A percentile compares a stretch with the other conserved stretches of the same genome.
phyloP scores from a whole-genome alignment of 2,113 vertebrate species.

The Ammodytes dubius region DNA sequence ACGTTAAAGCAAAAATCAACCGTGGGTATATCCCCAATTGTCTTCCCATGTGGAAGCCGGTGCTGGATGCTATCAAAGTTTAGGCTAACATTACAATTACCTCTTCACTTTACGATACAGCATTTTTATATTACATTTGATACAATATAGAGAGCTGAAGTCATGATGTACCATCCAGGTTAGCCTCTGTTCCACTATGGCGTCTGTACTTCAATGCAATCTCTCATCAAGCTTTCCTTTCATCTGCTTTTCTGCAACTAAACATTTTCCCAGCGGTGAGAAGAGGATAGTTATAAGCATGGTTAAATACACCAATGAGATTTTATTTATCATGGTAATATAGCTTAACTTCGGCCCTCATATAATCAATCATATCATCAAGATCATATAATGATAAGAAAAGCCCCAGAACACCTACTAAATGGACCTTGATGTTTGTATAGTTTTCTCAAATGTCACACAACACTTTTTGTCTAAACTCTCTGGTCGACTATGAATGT shows the following conservation, averaged over 20 bases:
- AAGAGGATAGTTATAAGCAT: neutral
- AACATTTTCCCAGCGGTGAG: neutral
- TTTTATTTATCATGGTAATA: neutral
- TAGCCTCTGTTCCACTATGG: too few species aligned
- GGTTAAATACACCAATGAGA: neutral
- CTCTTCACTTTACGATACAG: too few species aligned
- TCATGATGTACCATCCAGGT: too few species aligned
- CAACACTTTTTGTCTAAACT: neutral
- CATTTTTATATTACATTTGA: too few species aligned
- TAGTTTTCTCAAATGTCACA: slow-evolving; percentile 12
- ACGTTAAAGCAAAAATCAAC: neutral
- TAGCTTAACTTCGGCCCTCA: too few species aligned
- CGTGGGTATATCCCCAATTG: neutral
- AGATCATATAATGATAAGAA: neutral
- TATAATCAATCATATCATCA: too few species aligned
- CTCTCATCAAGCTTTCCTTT: neutral
- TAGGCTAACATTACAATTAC: too few species aligned
- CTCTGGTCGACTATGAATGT: slow-evolving; percentile 14
- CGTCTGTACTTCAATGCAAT: neutral
- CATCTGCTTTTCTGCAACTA: neutral
- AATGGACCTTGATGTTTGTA: neutral
- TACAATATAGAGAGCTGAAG: too few species aligned
- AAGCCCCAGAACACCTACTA: slow-evolving; percentile 9
- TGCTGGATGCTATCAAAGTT: too few species aligned
- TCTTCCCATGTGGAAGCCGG: too few species aligned